Conservation (phyloP, 1,140 invertebrate species). For the Lasioglossum albipes region DNA sequence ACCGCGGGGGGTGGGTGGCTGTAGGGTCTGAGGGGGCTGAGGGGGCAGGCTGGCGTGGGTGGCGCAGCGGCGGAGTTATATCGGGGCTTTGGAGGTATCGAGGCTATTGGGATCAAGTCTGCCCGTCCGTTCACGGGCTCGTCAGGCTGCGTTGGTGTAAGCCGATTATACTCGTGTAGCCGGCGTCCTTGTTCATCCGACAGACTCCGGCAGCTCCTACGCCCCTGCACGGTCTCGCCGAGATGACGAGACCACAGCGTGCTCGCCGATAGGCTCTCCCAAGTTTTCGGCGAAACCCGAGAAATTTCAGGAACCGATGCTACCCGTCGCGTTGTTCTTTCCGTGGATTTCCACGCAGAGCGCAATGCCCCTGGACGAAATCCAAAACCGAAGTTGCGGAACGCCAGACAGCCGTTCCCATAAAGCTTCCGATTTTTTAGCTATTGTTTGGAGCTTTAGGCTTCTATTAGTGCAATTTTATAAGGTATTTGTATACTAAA, state of each 20-base stretch:
- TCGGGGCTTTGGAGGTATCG: slow-evolving; percentile 53
- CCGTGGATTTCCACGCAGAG: no score
- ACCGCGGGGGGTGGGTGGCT: neutral
- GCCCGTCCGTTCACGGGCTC: slow-evolving; percentile 60
- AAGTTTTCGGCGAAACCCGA: neutral
- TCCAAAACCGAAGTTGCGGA: no score
- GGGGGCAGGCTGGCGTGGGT: neutral
- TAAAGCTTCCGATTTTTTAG: no score
- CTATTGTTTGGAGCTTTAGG: no score
- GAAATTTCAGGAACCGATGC: no score
- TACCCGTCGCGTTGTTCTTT: no score
- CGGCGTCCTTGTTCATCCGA: slow-evolving; percentile 24
- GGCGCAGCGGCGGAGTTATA: slow-evolving; percentile 35
- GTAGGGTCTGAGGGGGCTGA: no score
- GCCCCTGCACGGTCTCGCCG: no score
- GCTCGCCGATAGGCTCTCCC: slow-evolving; percentile 12
- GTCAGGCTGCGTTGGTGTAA: slow-evolving; percentile 62
- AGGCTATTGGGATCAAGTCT: slow-evolving; percentile 62
- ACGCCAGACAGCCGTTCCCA: no score
- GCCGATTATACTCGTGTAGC: slow-evolving; percentile 58
- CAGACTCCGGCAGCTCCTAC: neutral
- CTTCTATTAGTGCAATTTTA: no score
- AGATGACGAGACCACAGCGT: neutral
- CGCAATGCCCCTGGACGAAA: no score
- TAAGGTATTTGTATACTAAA: no score